Conservation (phyloP, 2,888 invertebrate genomes). For the Lomographa bimaculata region DNA sequence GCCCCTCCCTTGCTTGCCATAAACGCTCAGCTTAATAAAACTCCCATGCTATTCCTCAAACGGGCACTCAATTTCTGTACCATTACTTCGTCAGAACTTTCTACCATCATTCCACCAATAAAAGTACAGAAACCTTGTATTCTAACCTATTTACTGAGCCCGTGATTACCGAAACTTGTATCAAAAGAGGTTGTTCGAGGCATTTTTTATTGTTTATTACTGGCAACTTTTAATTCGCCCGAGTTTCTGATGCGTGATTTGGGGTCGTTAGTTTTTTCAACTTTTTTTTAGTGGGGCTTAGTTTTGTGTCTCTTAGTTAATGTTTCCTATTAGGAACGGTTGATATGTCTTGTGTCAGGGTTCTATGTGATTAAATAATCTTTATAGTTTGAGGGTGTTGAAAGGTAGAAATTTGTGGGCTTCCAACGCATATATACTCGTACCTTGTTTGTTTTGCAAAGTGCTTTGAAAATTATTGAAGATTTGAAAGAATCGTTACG, state of each 20-base stretch:
- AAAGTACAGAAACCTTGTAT: constrained; percentile 34
- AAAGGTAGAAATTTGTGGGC: constrained; percentile 35
- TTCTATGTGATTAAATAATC: constrained; percentile 40
- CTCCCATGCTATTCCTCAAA: constrained; percentile 23
- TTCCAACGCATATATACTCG: constrained; percentile 1
- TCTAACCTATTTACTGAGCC: constrained; percentile 41
- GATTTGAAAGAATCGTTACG: neutral
- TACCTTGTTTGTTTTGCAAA: constrained; percentile 6
- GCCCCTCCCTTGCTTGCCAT: neutral
- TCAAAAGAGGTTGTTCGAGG: constrained; percentile 62
- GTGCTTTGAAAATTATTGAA: constrained; percentile 3
- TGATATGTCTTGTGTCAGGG: constrained; percentile 50
- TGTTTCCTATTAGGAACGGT: constrained; percentile 61
- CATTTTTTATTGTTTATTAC: constrained; percentile 79
- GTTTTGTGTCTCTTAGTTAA: constrained; percentile 72
- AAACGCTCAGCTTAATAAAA: constrained; percentile 16
- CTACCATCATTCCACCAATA: constrained; percentile 26
- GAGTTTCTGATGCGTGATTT: constrained; percentile 77
- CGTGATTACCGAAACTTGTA: constrained; percentile 57
- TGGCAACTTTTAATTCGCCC: constrained; percentile 80
- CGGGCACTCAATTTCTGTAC: constrained; percentile 27
- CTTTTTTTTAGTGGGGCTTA: constrained; percentile 69
- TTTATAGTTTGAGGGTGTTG: constrained; percentile 40
- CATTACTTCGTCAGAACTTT: constrained; percentile 30
- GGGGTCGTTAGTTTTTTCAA: constrained; percentile 73